Evolutionary conservation across 2,797 vertebrate species (phyloP).

Genomic region (Lophius americanus): DNA sequence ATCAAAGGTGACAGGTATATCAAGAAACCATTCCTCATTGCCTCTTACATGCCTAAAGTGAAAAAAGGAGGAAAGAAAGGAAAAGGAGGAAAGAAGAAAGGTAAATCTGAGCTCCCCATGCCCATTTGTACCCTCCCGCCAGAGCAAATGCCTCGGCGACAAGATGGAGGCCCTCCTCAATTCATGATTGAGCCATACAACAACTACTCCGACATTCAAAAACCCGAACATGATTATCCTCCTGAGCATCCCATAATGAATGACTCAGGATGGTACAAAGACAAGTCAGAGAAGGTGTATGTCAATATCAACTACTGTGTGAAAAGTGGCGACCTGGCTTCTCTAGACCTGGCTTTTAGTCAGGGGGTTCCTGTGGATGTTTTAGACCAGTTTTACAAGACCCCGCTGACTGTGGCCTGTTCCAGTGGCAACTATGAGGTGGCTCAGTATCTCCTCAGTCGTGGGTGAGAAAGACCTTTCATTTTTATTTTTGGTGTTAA

Average conservation of each 20-base stretch:
- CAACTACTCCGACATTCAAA: constrained; percentile 70
- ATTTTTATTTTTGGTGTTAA: background rate
- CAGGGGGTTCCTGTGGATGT: constrained; percentile 88
- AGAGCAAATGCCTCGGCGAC: constrained; percentile 47
- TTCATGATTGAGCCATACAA: constrained; percentile 87
- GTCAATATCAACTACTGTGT: constrained; percentile 86
- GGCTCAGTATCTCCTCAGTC: constrained; percentile 86
- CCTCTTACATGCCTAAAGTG: constrained; percentile 84
- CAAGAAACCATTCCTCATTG: constrained; percentile 83
- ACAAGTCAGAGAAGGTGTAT: constrained; percentile 81
- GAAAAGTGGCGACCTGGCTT: constrained; percentile 86
- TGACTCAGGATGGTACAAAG: constrained; percentile 90
- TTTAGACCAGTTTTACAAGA: constrained; percentile 90
- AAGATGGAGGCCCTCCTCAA: constrained; percentile 83
- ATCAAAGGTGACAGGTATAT: constrained; percentile 89
- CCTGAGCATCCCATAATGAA: constrained; percentile 88
- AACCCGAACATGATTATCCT: constrained; percentile 78
- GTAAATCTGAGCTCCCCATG: constrained; percentile 76
- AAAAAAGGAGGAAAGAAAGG: constrained; percentile 80
- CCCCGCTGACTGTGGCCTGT: constrained; percentile 91
- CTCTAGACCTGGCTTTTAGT: constrained; percentile 87
- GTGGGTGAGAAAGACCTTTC: constrained; percentile 79
- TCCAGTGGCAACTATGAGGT: constrained; percentile 84
- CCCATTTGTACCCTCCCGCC: constrained; percentile 86
- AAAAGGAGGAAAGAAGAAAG: constrained; percentile 77